phyloP scores from a whole-genome alignment of 2,797 vertebrate genomes.

The Pachyuromys duprasi region DNA sequence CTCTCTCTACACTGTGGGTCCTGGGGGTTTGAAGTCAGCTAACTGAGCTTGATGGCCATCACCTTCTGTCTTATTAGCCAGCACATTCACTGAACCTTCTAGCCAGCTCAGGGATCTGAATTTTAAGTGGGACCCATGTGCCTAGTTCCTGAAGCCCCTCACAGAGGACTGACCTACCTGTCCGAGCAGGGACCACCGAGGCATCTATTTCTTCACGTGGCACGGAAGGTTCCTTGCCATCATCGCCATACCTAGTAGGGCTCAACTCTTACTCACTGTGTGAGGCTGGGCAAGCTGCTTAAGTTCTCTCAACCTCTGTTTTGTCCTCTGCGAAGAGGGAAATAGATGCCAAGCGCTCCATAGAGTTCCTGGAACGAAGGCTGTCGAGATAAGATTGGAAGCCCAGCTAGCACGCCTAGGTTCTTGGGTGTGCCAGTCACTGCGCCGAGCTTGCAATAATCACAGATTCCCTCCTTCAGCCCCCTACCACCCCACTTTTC shows the following conservation, averaged over 20 bases:
- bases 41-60: background rate
- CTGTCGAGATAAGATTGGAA: background rate
- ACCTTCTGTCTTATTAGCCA: background rate
- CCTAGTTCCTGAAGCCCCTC: background rate
- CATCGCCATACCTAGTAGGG: background rate
- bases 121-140: background rate
- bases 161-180: background rate
- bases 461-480: too few species aligned
- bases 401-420: background rate
- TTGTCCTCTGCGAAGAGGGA: background rate
- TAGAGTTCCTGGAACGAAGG: background rate
- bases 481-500: background rate
- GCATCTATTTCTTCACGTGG: background rate
- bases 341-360: background rate
- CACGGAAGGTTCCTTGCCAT: background rate
- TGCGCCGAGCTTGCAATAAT: fast-evolving
- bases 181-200: background rate
- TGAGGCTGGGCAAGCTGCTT: background rate
- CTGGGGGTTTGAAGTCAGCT: background rate
- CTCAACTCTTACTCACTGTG: too few species aligned
- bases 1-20: background rate
- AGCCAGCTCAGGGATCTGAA: background rate
- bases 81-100: background rate
- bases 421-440: background rate
- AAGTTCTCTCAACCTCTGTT: background rate